Evolutionary conservation across 64 coral and sea anemone genomes (phyloP).

Genomic region (Trachythela sp.): DNA sequence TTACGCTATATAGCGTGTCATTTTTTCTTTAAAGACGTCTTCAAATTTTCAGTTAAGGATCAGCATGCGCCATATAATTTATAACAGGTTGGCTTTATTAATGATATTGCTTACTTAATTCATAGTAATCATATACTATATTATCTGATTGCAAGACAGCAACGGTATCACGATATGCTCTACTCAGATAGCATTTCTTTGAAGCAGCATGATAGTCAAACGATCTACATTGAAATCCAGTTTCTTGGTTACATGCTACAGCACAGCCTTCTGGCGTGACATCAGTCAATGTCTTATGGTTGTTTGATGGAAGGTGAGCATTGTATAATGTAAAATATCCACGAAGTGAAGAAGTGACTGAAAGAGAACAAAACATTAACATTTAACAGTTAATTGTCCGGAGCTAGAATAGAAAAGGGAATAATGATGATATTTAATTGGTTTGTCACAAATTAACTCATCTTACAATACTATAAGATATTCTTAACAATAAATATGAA

Average conservation of each 20-base stretch:
- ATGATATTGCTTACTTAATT: conserved; percentile 73
- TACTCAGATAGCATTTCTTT: conserved; percentile 73
- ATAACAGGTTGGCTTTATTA: too few species aligned
- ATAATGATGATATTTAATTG: too few species aligned
- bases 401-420: too few species aligned
- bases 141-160: not conserved
- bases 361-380: not conserved
- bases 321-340: conserved; percentile 44
- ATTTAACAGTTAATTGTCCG: too few species aligned
- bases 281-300: conserved; percentile 45
- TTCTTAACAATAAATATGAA: too few species aligned
- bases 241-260: conserved; percentile 54
- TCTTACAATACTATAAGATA: too few species aligned
- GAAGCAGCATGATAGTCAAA: conserved; percentile 66
- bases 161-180: not conserved
- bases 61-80: too few species aligned
- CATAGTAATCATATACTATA: conserved; percentile 61
- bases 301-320: conserved; percentile 41
- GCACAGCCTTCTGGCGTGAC: conserved; percentile 66
- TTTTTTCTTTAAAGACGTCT: too few species aligned
- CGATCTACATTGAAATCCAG: conserved; percentile 69
- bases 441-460: too few species aligned
- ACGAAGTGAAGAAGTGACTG: conserved; percentile 59
- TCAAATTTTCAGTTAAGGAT: too few species aligned
- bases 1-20: too few species aligned